Evolutionary conservation across 2,797 vertebrate species (phyloP).

Genomic region (Spinus pinus): DNA sequence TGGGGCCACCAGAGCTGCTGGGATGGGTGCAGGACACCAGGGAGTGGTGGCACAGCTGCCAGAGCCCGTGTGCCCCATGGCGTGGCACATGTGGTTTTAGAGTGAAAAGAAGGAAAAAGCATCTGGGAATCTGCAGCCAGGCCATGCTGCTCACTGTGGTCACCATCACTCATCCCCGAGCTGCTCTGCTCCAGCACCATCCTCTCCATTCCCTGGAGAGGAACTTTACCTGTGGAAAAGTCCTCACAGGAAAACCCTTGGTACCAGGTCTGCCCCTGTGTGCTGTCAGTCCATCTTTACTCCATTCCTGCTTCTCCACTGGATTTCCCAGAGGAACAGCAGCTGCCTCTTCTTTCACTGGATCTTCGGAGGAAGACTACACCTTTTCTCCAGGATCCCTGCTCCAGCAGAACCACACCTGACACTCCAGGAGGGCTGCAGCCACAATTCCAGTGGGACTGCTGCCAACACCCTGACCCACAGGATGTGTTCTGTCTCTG

Average conservation of each 20-base stretch:
- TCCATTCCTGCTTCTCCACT: neutral
- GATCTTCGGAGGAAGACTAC: no score
- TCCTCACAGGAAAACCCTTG: neutral
- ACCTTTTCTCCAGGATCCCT: no score
- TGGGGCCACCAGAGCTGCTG: neutral
- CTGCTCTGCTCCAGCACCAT: neutral
- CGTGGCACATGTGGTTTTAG: neutral
- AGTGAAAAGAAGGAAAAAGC: neutral
- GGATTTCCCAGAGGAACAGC: no score
- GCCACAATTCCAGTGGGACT: no score
- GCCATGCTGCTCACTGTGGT: fast-evolving
- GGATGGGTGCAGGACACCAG: neutral
- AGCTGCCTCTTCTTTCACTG: no score
- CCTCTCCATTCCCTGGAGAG: neutral
- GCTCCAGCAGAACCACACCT: no score
- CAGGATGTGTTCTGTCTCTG: no score
- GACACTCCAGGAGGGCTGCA: no score
- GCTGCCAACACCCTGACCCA: no score
- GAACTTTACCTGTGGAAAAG: neutral
- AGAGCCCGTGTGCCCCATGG: fast-evolving
- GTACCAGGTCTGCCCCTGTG: neutral
- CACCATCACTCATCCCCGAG: neutral
- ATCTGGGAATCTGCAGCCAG: fast-evolving
- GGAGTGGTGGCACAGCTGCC: neutral
- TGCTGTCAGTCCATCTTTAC: neutral